Evolutionary conservation across 1,140 invertebrate genomes (phyloP).

Genomic region (Gyrodactylus salaris): DNA sequence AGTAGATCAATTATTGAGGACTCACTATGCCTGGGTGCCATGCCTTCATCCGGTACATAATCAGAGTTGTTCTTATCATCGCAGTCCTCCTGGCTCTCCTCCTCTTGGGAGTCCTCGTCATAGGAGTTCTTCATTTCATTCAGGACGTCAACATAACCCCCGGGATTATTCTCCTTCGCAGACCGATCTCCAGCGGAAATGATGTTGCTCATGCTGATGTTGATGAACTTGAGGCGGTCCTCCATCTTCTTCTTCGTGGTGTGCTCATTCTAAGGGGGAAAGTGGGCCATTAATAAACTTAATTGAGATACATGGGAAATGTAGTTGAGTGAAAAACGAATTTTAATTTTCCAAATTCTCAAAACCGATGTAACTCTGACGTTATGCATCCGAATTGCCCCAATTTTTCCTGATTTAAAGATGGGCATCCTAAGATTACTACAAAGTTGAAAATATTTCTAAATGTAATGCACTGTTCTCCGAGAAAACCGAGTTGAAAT

Average conservation of each 20-base stretch:
- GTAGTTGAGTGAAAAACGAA: too few relatives aligned
- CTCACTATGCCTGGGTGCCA: neutral
- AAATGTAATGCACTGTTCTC: too few relatives aligned
- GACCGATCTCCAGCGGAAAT: neutral
- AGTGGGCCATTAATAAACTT: too few relatives aligned
- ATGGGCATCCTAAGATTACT: too few relatives aligned
- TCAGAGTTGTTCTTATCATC: neutral
- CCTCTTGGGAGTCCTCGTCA: neutral
- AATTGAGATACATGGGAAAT: too few relatives aligned
- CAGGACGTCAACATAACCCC: neutral
- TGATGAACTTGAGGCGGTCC: constrained; percentile 1
- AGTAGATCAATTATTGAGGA: neutral
- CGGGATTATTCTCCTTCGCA: neutral
- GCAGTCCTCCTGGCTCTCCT: neutral
- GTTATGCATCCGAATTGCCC: too few relatives aligned
- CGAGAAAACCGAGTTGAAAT: too few relatives aligned
- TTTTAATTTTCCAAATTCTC: too few relatives aligned
- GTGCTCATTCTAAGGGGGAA: neutral
- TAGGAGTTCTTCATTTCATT: neutral
- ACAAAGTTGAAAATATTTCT: too few relatives aligned
- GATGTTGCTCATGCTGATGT: constrained; percentile 5
- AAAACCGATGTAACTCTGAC: too few relatives aligned
- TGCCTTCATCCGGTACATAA: neutral
- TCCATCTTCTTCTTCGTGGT: neutral
- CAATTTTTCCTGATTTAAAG: too few relatives aligned